Base-by-base conservation (phyloP, 2,797 vertebrate species). In the Eospalax fontanierii region DNA sequence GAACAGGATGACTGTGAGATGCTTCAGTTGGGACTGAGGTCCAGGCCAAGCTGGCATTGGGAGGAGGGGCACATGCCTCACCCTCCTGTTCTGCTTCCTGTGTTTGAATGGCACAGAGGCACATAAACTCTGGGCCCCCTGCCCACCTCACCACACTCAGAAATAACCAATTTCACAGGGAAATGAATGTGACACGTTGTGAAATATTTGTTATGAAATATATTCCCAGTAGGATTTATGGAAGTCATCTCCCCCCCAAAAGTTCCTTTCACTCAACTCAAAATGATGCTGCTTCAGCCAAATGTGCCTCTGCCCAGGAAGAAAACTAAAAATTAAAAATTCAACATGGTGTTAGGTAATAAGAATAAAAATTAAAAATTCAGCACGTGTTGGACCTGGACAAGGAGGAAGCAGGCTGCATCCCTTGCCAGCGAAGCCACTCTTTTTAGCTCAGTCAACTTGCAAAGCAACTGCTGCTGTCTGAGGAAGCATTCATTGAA, bases 291-390 rank as follows among this genome's bases (percentile, higher is more conserved):
- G 14, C 33, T 74, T 80, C 26, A n/a, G 87, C 33, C 76, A 85
- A 81, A 82, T 22, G 40, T 46, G 46, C 82, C 79, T 84, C 93
- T 96, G 84, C 75, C 74, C 83, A 71, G 91, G 70, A 95, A 95
- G 88, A 61, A 83, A 93, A 93, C 91, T 24, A 68, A 93, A 89
- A 89, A 78, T 26, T 57, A 57, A 94, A 75, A 50, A 14, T 38
- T 38, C 26, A 54, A 12, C n/a, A 26, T 5, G 6, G 46, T 3
- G 9, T 35, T 78, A 81, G 76, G 71, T 71, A 26, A 71, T 79
- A 71, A 70, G 54, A 46, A 61, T 78, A 26, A 71, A 88, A 35
- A 43, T 68, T 43, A 65, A 66, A 82, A 66, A 50, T 54, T 40
- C 26, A 54, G 68, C 18, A 2, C 35, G 57, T 30, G 68, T 26